Base-by-base conservation (phyloP, 2,888 invertebrate genomes). In the Drosophila bunnanda region DNA sequence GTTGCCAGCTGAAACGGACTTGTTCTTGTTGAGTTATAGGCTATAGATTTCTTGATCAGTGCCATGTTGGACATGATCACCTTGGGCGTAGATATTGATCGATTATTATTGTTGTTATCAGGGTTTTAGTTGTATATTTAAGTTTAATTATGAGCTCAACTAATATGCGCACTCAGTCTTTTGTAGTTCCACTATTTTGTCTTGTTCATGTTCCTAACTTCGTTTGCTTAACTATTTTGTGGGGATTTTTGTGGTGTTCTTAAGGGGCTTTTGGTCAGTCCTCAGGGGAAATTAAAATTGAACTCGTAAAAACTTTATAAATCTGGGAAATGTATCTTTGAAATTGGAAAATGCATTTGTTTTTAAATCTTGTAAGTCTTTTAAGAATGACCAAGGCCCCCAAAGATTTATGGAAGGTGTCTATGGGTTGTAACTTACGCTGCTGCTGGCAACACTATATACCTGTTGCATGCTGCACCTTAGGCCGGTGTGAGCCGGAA, bases 401-500 rank as follows among this genome's bases (percentile, higher is more conserved):
- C 5, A 34, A 28, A 15, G 48, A 13, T 12, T 28, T 17, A n/a
- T 10, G 13, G 15, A 28, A 7, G 32, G 39, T 61, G 50, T 38
- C 39, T 75, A 30, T 66, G 64, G 69, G 57, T 66, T 72, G 65
- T 52, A 77, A 88, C 87, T 75, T 76, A 78, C 76, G 77, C 79
- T 50, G 32, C 50, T 50, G 50, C 50, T 90, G 90, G 87, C 88
- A 89, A 83, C 81, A 84, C 79, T 81, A 61, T 81, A 54, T 46
- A 41, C 59, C 52, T 53, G 59, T 54, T 55, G 62, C 69, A 46
- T 68, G 36, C 57, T 17, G 32, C 71, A 36, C 44, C 54, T 66
- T 96, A 97, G 94, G 98, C 97, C 90, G 98, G 98, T 92, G 97
- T 98, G 88, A 98, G 95, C 92, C 96, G 97, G 92, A 98, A 97